phyloP scores from a whole-genome alignment of 2,113 vertebrate species.

The Picathartes gymnocephalus region DNA sequence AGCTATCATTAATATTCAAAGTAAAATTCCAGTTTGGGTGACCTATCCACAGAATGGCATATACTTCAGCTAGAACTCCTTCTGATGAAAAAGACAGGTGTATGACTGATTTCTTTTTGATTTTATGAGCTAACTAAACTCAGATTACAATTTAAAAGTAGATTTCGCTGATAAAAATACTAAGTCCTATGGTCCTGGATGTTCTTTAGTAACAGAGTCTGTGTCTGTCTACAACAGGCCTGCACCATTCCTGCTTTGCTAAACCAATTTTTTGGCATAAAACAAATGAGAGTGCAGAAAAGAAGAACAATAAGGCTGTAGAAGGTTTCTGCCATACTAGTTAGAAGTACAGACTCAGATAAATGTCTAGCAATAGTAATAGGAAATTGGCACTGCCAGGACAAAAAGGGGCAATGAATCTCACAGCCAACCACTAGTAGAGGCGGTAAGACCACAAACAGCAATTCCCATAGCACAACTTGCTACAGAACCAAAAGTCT shows the following conservation, averaged over 20 bases:
- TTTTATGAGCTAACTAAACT: neutral
- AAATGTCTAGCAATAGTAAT: neutral
- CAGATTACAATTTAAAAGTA: neutral
- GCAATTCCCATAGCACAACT: neutral
- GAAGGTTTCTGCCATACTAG: neutral
- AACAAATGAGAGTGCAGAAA: neutral
- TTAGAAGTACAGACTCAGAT: neutral
- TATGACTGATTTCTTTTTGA: neutral
- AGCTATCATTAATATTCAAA: neutral
- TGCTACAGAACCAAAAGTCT: neutral
- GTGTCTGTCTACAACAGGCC: neutral
- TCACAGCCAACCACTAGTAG: fast-evolving
- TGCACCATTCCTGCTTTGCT: neutral
- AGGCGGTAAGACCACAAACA: neutral
- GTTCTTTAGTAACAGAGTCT: neutral
- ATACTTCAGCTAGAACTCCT: neutral
- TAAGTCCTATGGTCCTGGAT: neutral
- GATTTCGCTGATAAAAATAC: neutral
- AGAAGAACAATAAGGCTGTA: neutral
- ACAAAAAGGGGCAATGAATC: neutral
- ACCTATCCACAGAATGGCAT: neutral
- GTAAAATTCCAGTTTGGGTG: neutral
- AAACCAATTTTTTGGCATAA: neutral
- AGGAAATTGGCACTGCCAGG: neutral
- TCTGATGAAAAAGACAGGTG: neutral